Conservation (phyloP, 2,888 invertebrate species). For the Cactoblastis cactorum region DNA sequence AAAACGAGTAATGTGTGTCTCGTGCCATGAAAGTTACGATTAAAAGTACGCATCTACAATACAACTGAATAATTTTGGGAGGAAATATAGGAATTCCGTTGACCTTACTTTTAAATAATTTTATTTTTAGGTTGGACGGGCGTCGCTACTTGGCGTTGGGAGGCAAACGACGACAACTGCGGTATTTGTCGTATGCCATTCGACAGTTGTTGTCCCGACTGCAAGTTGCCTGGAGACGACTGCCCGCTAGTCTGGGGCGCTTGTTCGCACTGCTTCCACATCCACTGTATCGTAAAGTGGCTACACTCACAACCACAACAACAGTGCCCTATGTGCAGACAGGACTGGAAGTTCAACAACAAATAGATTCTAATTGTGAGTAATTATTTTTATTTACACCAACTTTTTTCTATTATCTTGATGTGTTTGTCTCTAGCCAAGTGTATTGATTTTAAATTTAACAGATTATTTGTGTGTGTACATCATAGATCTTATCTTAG, state of each 20-base stretch:
- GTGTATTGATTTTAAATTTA: no score
- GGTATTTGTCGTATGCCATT: conserved; percentile 99
- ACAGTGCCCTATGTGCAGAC: conserved; percentile 97
- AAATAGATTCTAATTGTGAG: conserved; percentile 63
- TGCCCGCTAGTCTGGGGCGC: conserved; percentile 99
- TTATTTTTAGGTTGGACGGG: conserved; percentile 89
- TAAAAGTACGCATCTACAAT: conserved; percentile 72
- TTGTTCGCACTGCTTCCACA: conserved; percentile 99
- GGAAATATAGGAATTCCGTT: neutral
- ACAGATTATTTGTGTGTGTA: no score
- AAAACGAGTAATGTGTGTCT: conserved; percentile 7
- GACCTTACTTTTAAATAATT: conserved; percentile 15
- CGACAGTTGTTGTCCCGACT: conserved; percentile 98
- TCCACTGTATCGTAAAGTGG: conserved; percentile 99
- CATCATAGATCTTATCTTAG: no score
- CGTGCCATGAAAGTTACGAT: conserved; percentile 81
- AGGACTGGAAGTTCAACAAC: conserved; percentile 98
- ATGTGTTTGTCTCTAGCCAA: neutral
- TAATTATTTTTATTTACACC: neutral
- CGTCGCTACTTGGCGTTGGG: conserved; percentile 99
- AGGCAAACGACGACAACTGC: conserved; percentile 99
- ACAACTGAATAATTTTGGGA: neutral
- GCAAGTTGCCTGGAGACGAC: conserved; percentile 98
- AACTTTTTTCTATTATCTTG: no score
- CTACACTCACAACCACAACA: conserved; percentile 95